Base-by-base conservation (phyloP, 2,888 invertebrate species). In the Bedellia somnulentella region DNA sequence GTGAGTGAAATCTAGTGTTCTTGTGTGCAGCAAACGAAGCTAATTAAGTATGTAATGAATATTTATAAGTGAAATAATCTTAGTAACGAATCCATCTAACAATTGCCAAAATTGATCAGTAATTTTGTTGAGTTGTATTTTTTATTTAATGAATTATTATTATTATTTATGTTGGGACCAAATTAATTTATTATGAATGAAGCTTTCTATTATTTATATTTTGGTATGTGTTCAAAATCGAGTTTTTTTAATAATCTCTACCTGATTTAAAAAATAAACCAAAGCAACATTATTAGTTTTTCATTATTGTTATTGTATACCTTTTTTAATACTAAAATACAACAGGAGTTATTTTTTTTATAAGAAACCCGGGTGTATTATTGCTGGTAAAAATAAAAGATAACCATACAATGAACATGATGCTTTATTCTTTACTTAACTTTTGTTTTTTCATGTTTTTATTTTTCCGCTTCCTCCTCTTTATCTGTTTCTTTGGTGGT, bases 101-200 rank as follows among this genome's bases (percentile, higher is more conserved):
- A 44, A 60, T 75, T 73, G 71, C 73, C 75, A 73, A 73, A 75
- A 71, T 73, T 68, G 52, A 66, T 59, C 67, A 68, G 62, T 70
- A 66, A 57, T 67, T 64, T 59, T 59, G 59, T 70, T 68, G 58
- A 55, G 66, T 64, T 58, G 54, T 29, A n/a, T 30, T 52, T 61
- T 60, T 54, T 49, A 50, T 52, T 59, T 58, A 29, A 54, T 50
- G 49, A 54, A 59, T 61, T 56, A 62, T 63, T 66, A 62, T 70
- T 62, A 53, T 62, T 66, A 71, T 71, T 73, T 71, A 73, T 76
- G 71, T 73, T 57, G 75, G 73, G 76, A 77, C 68, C 70, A 78
- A 77, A 75, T 70, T 70, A 68, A 68, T 73, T 75, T 75, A 73
- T 75, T 73, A 59, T 60, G 52, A 64, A 57, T 61, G 66, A 49